phyloP scores from a whole-genome alignment of 2,797 vertebrate species.

The Stomatorhinus walkeri region DNA sequence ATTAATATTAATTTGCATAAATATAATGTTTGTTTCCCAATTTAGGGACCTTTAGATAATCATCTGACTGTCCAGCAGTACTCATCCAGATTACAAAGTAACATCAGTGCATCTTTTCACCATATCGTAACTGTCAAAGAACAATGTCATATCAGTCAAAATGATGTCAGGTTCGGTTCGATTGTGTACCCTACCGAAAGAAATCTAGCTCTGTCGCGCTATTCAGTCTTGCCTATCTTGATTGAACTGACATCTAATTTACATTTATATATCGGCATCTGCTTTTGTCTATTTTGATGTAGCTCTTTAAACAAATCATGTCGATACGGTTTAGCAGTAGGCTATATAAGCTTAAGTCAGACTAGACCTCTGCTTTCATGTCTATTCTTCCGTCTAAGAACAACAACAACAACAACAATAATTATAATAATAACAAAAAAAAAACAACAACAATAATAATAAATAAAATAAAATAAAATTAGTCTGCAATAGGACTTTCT shows the following conservation, averaged over 20 bases:
- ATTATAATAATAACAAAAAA: background rate
- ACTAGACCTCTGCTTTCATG: background rate
- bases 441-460: background rate
- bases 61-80: background rate
- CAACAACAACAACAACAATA: background rate
- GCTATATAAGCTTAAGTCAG: background rate
- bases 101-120: background rate
- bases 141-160: background rate
- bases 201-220: background rate
- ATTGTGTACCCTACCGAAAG: background rate
- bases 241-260: constrained; percentile 2
- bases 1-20: constrained; percentile 27
- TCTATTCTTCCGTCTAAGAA: background rate
- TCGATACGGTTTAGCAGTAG: background rate
- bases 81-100: background rate
- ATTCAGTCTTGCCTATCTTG: background rate
- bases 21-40: constrained; percentile 3
- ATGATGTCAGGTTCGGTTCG: background rate
- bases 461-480: background rate
- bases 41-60: constrained; percentile 1
- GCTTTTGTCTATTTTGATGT: background rate
- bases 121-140: background rate
- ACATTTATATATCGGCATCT: background rate
- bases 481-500: background rate
- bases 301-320: background rate